Evolutionary conservation across 2,113 vertebrate species (phyloP), one percentile per base, ranked within the genome.

Genomic region (Rhipidura dahli): DNA sequence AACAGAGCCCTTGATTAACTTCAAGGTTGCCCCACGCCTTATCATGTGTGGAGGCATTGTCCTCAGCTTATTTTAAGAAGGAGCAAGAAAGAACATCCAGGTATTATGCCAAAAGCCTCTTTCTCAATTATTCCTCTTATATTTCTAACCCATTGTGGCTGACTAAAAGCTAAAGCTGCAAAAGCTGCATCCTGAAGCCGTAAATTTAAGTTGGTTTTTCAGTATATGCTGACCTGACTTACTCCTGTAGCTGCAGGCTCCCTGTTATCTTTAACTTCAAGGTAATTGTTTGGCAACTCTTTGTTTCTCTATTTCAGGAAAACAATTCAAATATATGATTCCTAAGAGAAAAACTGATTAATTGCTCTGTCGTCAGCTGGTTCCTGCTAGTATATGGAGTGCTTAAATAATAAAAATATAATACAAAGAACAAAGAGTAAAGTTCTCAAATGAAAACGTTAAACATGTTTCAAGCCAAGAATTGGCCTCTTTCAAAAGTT

Each of bases 31-130:
- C 77, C 45, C 42, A 59, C 21, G 81, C 75, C 59, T 89, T 85
- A 88, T 73, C 78, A 77, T 96, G 70, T 90, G 82, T 57, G 61
- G 57, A 95, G 87, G 82, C 59, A 91, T 85, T 76, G 63, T 90
- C 77, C 56, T 53, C 65, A 91, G 91, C 94, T 81, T 94, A 87
- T 95, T 94, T 71, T 95, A 95, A 94, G 84, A 82, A 59, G 81
- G 56, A 94, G 57, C 56, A 91, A 81, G 61, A 81, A 97, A 94
- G 93, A 92, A 89, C 53, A 96, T 82, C 79, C 78, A 92, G 89
- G 81, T 92, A 95, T 83, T 91, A 92, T 47, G 44, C 13, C 30
- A 86, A 95, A 97, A 94, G 91, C 71, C 87, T 96, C 96, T 96
- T 90, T 96, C n/a, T 85, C 71, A 61, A 71, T 90, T 86, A 95